Evolutionary conservation across 2,113 vertebrate species (phyloP), one percentile per base, ranked within the genome.

Genomic region (Azemiops feae): DNA sequence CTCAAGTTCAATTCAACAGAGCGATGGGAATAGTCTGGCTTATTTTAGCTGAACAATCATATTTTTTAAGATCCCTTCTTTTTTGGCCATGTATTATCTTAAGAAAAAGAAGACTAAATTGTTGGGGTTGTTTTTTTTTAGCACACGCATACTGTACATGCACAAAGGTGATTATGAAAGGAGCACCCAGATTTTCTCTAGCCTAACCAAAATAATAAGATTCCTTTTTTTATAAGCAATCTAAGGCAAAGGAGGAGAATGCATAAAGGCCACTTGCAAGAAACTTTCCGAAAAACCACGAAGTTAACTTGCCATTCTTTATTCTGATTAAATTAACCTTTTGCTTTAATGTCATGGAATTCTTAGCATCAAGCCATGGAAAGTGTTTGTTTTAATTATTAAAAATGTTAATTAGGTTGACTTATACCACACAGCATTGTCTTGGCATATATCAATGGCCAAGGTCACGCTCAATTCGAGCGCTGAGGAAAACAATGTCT

Each of bases 401-500:
- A 91, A 93, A 22, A 96, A 96, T 86, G 95, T 93, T 95, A 89
- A 90, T 27, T n/a, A 91, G 85, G 95, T 47, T 95, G 94, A 97
- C 92, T 96, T 92, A 96, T 85, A 89, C 85, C 93, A 90, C 87
- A 96, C 92, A 94, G 95, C 57, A 91, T 14, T 95, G 85, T 22
- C 45, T 92, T 92, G 95, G 90, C 47, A 69, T 81, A 94, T 45
- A 94, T 91, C 94, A 95, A 89, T 94, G 92, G 92, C 89, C 93
- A 50, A 94, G 27, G 91, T n/a, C 93, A 57, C 91, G 88, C 85
- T 89, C 89, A 93, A 91, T 87, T 90, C 90, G 18, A 87, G 34
- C 81, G 39, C 39, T 16, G 9, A 96, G 89, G 60, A 92, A 50
- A 55, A 14, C 87, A 91, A 57, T 93, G 90, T 81, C 64, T 94